A percentile compares a stretch with the other conserved stretches of the same genome.
Conservation (phyloP, 92 coral and sea anemone species). For the Epizoanthus ramosus region DNA sequence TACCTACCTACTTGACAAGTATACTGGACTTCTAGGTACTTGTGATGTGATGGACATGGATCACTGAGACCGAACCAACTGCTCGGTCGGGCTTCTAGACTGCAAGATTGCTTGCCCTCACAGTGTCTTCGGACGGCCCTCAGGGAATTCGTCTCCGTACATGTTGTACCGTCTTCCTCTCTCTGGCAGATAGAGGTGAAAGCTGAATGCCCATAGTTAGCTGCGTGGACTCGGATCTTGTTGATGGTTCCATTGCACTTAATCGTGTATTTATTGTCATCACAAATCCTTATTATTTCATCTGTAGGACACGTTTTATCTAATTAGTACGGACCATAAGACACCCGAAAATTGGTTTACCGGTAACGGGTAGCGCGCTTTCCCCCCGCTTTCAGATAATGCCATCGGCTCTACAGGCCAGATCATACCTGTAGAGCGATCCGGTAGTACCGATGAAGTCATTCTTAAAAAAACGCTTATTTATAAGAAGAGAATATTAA, state of each 20-base stretch:
- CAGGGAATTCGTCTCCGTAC: slow-evolving; percentile 15
- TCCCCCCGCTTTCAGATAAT: too few species aligned
- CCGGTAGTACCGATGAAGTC: too few species aligned
- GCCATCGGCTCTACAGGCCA: too few species aligned
- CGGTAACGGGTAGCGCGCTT: too few species aligned
- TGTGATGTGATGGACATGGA: not conserved
- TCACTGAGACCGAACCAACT: slow-evolving; percentile 28
- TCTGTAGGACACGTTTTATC: not conserved
- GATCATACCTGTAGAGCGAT: too few species aligned
- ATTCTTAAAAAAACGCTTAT: too few species aligned
- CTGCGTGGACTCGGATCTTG: slow-evolving; percentile 19
- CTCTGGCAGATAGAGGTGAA: slow-evolving; percentile 8
- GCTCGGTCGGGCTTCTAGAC: not conserved
- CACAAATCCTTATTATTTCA: slow-evolving; percentile 23
- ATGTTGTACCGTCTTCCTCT: not conserved
- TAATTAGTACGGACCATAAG: too few species aligned
- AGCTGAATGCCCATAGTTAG: slow-evolving; percentile 12
- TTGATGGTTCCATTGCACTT: not conserved
- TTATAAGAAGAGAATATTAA: too few species aligned
- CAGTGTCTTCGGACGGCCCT: not conserved
- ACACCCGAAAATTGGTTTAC: too few species aligned
- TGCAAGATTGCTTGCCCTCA: slow-evolving; percentile 17
- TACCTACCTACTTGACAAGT: slow-evolving; percentile 22
- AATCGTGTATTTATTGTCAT: not conserved
- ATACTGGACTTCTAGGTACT: slow-evolving; percentile 31